These are phyloP conservation scores for Labroides dimidiatus DNA, from an alignment of 2,797 vertebrate genomes.

Conservation along the genomic window DNA sequence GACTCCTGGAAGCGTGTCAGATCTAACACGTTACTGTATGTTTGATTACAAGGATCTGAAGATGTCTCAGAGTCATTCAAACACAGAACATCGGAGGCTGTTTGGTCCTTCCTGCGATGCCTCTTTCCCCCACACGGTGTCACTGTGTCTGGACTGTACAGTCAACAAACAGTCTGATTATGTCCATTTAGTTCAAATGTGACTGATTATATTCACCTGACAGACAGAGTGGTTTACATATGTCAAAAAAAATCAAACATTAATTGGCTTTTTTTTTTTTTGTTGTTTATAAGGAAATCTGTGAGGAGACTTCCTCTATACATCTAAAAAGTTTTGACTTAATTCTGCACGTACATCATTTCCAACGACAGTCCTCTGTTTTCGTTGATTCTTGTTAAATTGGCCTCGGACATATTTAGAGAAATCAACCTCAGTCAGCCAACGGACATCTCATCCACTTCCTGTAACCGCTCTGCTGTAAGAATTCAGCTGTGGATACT, in stretches of 20 bases:
- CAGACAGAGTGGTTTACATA: background rate
- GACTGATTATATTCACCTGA: background rate
- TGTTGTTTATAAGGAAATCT: too few relatives aligned
- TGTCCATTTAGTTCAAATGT: background rate
- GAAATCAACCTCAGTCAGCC: background rate
- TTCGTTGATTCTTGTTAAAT: background rate
- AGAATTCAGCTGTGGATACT: conserved; percentile 6
- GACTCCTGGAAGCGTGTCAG: background rate
- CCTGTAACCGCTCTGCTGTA: conserved; percentile 6
- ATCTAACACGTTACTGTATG: background rate
- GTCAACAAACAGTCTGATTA: background rate
- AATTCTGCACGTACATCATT: too few relatives aligned
- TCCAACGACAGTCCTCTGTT: too few relatives aligned
- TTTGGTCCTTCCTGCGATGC: conserved; percentile 31
- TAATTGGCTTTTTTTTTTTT: background rate
- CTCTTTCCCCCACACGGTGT: conserved; percentile 64
- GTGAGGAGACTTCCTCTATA: too few relatives aligned
- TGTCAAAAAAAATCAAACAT: background rate
- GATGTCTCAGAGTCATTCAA: background rate
- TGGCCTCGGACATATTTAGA: too few relatives aligned
- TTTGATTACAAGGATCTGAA: background rate
- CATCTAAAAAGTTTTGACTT: too few relatives aligned
- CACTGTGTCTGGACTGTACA: conserved; percentile 47
- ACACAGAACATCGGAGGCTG: background rate
- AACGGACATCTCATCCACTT: background rate